A percentile compares a stretch with the other conserved stretches of the same genome.
Evolutionary conservation across 2,113 vertebrate genomes (phyloP).

Genomic region (Rallus limicola): DNA sequence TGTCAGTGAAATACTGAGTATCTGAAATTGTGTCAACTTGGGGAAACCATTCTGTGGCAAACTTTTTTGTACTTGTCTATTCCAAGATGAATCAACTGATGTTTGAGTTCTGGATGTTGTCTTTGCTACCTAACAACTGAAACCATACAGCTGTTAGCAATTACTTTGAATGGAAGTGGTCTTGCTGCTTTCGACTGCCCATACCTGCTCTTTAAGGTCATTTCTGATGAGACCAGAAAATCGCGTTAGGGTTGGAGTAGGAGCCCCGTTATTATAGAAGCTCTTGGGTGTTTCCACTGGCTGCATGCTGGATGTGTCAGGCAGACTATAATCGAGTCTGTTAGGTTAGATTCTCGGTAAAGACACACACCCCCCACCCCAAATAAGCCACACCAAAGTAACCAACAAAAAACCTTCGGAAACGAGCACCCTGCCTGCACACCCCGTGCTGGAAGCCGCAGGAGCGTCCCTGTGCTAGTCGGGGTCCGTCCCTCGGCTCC

Average conservation of each 20-base stretch:
- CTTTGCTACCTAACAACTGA: not conserved
- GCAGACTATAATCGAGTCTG: not conserved
- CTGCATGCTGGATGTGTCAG: rapidly evolving
- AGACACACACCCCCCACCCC: too few relatives aligned
- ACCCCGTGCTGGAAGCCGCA: too few relatives aligned
- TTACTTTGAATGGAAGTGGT: not conserved
- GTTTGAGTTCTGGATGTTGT: not conserved
- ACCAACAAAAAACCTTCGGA: not conserved
- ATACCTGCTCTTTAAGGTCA: not conserved
- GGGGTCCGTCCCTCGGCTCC: too few relatives aligned
- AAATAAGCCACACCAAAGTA: not conserved
- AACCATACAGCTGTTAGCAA: not conserved
- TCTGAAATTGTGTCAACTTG: not conserved
- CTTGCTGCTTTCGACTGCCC: not conserved
- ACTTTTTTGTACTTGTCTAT: not conserved
- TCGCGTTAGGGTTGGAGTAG: rapidly evolving
- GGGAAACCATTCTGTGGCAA: not conserved
- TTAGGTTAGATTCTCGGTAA: too few relatives aligned
- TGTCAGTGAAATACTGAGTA: not conserved
- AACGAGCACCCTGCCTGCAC: not conserved
- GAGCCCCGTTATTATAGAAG: not conserved
- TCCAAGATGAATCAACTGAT: not conserved
- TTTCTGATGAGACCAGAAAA: not conserved
- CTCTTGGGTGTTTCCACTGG: not conserved
- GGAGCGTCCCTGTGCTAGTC: rapidly evolving